Evolutionary conservation across 2,797 vertebrate species (phyloP).

Genomic region (Alcedo atthis): DNA sequence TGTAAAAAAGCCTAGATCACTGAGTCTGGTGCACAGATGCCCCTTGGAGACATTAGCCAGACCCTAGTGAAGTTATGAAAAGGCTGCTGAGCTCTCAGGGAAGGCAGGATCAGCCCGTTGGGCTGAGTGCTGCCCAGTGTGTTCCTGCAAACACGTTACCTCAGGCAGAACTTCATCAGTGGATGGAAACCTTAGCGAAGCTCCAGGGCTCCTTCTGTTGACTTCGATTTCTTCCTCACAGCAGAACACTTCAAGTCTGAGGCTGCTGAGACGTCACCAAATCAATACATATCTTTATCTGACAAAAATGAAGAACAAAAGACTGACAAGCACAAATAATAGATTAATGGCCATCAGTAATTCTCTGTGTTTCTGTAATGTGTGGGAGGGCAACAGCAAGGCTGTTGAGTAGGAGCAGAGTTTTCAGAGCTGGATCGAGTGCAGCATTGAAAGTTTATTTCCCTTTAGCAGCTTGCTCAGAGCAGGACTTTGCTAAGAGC

Average conservation of each 20-base stretch:
- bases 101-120: fast-evolving
- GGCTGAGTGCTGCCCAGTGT: fast-evolving
- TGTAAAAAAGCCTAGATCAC: neutral
- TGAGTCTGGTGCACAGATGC: neutral
- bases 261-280: neutral
- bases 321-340: neutral
- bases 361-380: neutral
- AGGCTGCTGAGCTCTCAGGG: neutral
- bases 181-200: fast-evolving
- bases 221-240: neutral
- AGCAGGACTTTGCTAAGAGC: neutral
- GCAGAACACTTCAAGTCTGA: neutral
- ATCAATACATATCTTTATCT: neutral
- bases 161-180: neutral
- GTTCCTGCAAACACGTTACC: neutral
- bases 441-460: neutral
- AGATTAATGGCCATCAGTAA: neutral
- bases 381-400: neutral
- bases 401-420: neutral
- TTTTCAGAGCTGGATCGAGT: neutral
- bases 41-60: neutral
- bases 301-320: neutral
- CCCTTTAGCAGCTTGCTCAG: neutral
- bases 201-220: neutral
- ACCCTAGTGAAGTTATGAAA: neutral